A percentile compares a stretch with the other conserved stretches of the same genome.
These are phyloP conservation scores for Synaphobranchus kaupii DNA, from an alignment of 2,797 vertebrate genomes.

Conservation along the genomic window DNA sequence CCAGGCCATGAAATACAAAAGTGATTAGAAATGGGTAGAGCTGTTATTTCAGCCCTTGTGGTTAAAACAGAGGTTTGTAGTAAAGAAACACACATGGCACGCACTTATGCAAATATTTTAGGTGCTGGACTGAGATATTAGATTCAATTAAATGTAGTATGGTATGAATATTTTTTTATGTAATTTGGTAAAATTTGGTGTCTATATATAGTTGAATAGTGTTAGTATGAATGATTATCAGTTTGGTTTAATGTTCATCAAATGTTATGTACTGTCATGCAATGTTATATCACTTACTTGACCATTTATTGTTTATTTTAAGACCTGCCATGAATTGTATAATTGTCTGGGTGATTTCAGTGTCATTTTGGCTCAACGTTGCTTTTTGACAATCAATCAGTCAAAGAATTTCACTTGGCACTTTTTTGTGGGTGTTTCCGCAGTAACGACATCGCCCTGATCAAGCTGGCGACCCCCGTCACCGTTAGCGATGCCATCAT, in stretches of 20 bases:
- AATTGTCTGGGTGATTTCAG: background rate
- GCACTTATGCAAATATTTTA: background rate
- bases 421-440: background rate
- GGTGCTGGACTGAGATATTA: too few species aligned
- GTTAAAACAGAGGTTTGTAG: background rate
- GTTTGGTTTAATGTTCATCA: too few species aligned
- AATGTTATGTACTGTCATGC: too few species aligned
- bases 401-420: background rate
- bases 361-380: background rate
- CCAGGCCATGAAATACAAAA: too few species aligned
- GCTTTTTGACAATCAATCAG: background rate
- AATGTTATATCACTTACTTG: too few species aligned
- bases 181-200: background rate
- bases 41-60: background rate
- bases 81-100: background rate
- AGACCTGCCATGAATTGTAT: background rate
- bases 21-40: background rate
- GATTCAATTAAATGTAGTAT: too few species aligned
- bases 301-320: background rate
- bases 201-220: too few species aligned
- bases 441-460: constrained; percentile 86
- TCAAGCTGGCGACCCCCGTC: constrained; percentile 78
- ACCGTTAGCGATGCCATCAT: constrained; percentile 69
- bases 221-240: too few species aligned
- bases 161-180: too few species aligned